Evolutionary conservation across 2,797 vertebrate species (phyloP), one percentile per base, ranked within the genome.

Genomic region (Dallia pectoralis): DNA sequence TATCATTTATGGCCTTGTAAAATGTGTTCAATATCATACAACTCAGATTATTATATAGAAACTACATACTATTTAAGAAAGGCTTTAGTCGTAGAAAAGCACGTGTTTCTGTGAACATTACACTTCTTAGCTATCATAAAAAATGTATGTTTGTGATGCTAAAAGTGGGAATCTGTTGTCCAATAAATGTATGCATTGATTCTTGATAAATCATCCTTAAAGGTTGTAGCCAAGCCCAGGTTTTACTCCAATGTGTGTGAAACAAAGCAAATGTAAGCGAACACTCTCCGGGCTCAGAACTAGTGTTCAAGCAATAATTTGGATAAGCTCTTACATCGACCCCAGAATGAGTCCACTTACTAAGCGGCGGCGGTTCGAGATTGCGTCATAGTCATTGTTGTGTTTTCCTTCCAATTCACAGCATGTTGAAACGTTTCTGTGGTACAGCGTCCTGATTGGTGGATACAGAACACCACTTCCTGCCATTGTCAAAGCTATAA

Each of bases 391-490:
- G 44, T 53, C 73, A 74, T 70, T 74, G 75, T 73, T 75, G 36
- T 64, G 62, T 40, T 14, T 63, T 25, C 65, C 65, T 63, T 27
- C 59, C 36, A 40, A 66, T 40, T n/a, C 64, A 44, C 66, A 27
- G 4, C 16, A 29, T 84, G 85, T 79, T 87, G 86, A 87, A 79
- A 74, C 87, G 78, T 84, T 87, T 82, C 74, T 33, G 81, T 77
- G 33, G 79, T 77, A 85, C 86, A 82, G 73, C 82, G 30, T 22
- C 62, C 82, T 80, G 84, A 85, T 79, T 74, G 77, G 79, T 64
- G 32, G 70, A 65, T 56, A 86, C 81, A 78, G 74, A 71, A 67
- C 76, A 75, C 70, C 74, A 80, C 84, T 93, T 93, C 91, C 91
- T 30, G 71, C 80, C 66, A 92, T 91, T 92, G 91, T 92, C 48